Percentiles rank a stretch among this genome's conserved stretches.
These are phyloP conservation scores for Drymodes brunneopygia DNA, from an alignment of 2,113 vertebrate species.

Conservation along the genomic window DNA sequence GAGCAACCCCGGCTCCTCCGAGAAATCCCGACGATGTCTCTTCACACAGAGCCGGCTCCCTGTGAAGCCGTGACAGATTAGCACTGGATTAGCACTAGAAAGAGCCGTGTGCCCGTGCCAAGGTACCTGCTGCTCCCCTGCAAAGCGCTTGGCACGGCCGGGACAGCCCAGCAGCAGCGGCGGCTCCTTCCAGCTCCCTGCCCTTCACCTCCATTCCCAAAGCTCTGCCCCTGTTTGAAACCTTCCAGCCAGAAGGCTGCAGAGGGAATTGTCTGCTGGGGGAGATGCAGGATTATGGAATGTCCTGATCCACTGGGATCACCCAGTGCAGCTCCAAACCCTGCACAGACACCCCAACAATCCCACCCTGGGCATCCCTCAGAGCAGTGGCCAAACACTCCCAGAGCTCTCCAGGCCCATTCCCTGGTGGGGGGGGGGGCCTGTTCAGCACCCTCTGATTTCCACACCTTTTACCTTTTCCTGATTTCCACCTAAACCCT, in stretches of 20 bases:
- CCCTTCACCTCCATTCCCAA: neutral
- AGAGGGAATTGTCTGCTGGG: neutral
- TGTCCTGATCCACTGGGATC: neutral
- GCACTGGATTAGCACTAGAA: slow-evolving; percentile 20
- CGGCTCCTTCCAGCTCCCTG: neutral
- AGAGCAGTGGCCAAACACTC: accelerated
- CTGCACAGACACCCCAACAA: neutral
- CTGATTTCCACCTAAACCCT: accelerated
- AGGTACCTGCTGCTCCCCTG: slow-evolving; percentile 5
- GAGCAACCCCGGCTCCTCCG: neutral
- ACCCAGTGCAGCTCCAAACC: accelerated
- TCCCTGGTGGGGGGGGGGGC: neutral
- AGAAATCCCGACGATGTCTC: neutral
- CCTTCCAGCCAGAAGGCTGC: neutral
- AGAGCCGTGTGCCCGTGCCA: neutral
- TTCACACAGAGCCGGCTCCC: neutral
- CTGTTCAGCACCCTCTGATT: neutral
- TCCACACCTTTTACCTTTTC: neutral
- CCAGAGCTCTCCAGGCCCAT: neutral
- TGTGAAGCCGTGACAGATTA: neutral
- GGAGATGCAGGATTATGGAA: accelerated
- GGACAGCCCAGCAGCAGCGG: neutral
- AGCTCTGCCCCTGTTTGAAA: neutral
- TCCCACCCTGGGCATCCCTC: neutral
- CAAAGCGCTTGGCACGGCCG: neutral